Percentiles rank a stretch among this genome's conserved stretches.
Conservation (phyloP, 1,140 invertebrate genomes). For the Chelonus insularis region DNA sequence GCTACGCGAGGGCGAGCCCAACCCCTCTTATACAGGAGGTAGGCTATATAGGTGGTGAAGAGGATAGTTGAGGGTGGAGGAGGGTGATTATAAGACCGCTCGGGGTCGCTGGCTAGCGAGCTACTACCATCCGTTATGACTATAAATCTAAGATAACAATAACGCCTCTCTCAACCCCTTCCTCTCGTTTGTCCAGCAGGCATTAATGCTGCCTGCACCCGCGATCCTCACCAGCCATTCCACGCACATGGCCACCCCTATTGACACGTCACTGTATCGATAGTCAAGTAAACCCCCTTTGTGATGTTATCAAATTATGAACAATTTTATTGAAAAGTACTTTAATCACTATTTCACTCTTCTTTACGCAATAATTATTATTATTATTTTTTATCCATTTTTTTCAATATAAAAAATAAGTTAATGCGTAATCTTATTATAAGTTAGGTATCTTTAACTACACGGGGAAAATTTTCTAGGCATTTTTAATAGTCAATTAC, state of each 20-base stretch:
- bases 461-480: too few relatives aligned
- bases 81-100: slow-evolving; percentile 62
- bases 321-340: too few relatives aligned
- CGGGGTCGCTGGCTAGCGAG: slow-evolving; percentile 57
- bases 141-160: slow-evolving; percentile 63
- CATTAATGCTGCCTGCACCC: slow-evolving; percentile 34
- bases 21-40: slow-evolving; percentile 28
- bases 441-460: too few relatives aligned
- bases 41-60: slow-evolving; percentile 37
- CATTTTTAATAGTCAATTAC: too few relatives aligned
- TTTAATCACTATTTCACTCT: too few relatives aligned
- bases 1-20: slow-evolving; percentile 26
- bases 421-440: too few relatives aligned
- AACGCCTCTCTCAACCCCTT: slow-evolving; percentile 49
- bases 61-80: slow-evolving; percentile 38
- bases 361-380: too few relatives aligned
- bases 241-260: slow-evolving; percentile 47
- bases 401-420: too few relatives aligned
- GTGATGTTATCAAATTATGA: too few relatives aligned
- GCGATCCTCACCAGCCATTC: slow-evolving; percentile 41
- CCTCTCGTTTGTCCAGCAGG: slow-evolving; percentile 37
- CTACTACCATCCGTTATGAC: slow-evolving; percentile 60
- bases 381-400: too few relatives aligned
- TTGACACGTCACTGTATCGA: slow-evolving; percentile 35
- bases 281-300: neutral